Base-by-base conservation (phyloP, 1,140 invertebrate species). In the Eumaeus atala region DNA sequence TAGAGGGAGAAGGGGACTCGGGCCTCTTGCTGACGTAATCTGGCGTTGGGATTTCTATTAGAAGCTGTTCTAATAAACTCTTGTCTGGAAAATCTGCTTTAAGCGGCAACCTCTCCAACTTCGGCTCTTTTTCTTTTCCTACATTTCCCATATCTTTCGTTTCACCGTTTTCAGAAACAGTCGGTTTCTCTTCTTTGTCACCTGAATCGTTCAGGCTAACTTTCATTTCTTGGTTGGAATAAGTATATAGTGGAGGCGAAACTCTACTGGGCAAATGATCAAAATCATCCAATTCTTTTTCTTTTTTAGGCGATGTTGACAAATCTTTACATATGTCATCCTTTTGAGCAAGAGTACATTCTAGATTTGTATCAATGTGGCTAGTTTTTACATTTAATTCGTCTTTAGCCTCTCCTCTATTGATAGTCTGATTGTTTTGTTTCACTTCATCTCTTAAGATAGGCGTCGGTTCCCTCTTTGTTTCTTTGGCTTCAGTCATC, bases 41-140 rank as follows among this genome's bases (percentile, higher is more conserved):
- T 5, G 79, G 74, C 51, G 90, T 89, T 3, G 94, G 94, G 58
- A 95, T 95, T 66, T 95, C 93, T 62, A 95, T 95, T 0, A 93
- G 84, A 51, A 95, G 84, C 68, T 94, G 93, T 69, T 95, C 93
- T 7, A 94, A 76, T 36, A 94, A 78, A 40, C 91, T 92, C 67
- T 93, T 93, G 56, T 89, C 85, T 3, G 85, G 84, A 62, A 88
- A 88, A 54, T 87, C 84, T n/a, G 82, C 85, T 53, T 88, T 85
- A 6, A 88, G 61, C n/a, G 81, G 75, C 48, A 86, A 38, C 66
- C 83, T 68, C 49, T 84, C 77, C 0, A 77, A 42, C 53, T 79
- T 80, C 14, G 65, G 55, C 54, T 81, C 71, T 33, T 58, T 50
- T 38, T 75, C 80, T 9, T 78, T 74, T 21, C 67, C 47, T 52